Conservation (phyloP, 2,797 vertebrate genomes). For the Parauchenoglanis punctatus region DNA sequence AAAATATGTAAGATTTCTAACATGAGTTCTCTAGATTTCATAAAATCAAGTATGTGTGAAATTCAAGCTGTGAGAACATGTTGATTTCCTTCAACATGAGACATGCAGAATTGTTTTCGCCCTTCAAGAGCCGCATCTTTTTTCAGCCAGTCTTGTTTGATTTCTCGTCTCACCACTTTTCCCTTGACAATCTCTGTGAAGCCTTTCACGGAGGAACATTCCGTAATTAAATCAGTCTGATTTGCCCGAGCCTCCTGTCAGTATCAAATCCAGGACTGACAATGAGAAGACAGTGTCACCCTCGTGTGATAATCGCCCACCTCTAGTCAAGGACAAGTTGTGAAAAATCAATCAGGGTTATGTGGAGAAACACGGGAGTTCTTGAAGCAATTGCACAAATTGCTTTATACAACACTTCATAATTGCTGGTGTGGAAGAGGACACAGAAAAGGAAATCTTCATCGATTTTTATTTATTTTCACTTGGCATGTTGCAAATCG, state of each 20-base stretch:
- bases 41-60: background rate
- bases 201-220: slow-evolving; percentile 40
- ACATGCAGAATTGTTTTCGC: slow-evolving; percentile 2
- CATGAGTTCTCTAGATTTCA: background rate
- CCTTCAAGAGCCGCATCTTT: background rate
- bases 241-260: slow-evolving; percentile 43
- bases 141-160: background rate
- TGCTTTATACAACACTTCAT: slow-evolving; percentile 39
- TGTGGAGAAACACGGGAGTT: slow-evolving; percentile 19
- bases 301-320: slow-evolving; percentile 39
- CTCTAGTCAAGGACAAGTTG: slow-evolving; percentile 44
- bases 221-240: slow-evolving; percentile 56
- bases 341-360: slow-evolving; percentile 53
- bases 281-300: slow-evolving; percentile 42
- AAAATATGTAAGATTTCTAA: background rate
- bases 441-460: slow-evolving; percentile 26
- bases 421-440: slow-evolving; percentile 40
- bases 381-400: slow-evolving; percentile 46
- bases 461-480: slow-evolving; percentile 44
- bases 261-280: slow-evolving; percentile 40
- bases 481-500: slow-evolving; percentile 21
- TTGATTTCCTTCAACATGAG: background rate
- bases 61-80: background rate
- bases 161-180: slow-evolving; percentile 35
- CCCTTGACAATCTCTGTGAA: slow-evolving; percentile 28